Base-by-base conservation (phyloP, 2,888 invertebrate species). In the Isoperla grammatica region DNA sequence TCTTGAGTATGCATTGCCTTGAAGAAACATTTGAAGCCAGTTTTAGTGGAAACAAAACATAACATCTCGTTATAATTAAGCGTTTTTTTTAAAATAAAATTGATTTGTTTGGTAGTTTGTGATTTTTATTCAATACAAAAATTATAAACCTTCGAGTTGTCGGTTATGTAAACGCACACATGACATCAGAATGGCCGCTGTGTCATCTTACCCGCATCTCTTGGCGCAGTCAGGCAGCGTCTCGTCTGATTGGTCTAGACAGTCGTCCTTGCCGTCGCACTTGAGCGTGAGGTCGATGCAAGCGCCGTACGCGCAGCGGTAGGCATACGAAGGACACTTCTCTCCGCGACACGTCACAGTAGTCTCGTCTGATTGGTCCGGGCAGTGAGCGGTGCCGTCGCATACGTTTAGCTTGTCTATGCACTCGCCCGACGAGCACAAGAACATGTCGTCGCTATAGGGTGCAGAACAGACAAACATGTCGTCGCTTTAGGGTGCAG, bases 281-380 rank as follows among this genome's bases (percentile, higher is more conserved):
- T 64, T 55, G 11, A 62, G 56, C 20, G 59, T 58, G 39, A 49
- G 42, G 40, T 67, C 62, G 49, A 69, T 66, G 45, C 69, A 69
- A 20, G 64, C 64, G 1, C 68, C 68, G 23, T 65, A 69, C 17
- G 60, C 61, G 59, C 72, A 73, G 42, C 63, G 64, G 59, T 70
- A 71, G 49, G 58, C 57, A 13, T 56, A 59, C 6, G 56, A 12
- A 1, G 61, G 63, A 22, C 63, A 59, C 46, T 22, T 12, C 17
- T 23, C 35, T 2, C 13, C 29, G n/a, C 12, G 20, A 19, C 61
- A 61, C 6, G 49, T 37, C 11, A 5, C 40, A 20, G 35, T 15
- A 2, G 53, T 56, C 40, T 63, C 63, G 17, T 63, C 63, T 12
- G 61, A 59, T 12, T 46, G 46, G 40, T 63, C 63, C 2, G 11